Base-by-base conservation (phyloP, 2,113 vertebrate species). In the Ameiurus melas region DNA sequence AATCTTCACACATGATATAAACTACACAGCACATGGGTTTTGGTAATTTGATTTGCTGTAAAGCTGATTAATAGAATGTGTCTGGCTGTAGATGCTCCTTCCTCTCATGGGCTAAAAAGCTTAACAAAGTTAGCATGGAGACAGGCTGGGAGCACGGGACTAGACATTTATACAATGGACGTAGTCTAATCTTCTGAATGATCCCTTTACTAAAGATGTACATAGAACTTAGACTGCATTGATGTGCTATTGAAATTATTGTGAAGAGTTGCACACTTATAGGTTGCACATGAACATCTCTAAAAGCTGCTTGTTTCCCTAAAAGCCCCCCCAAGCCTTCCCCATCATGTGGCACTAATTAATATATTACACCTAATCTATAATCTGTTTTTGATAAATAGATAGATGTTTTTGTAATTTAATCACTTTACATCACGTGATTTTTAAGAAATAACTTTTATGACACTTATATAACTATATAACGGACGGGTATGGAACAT, bases 101-200 rank as follows among this genome's bases (percentile, higher is more conserved):
- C 70, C 68, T 84, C 43, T 88, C 43, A 60, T 83, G 80, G 33
- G 81, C 20, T 88, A 84, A 88, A 88, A 60, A 88, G 87, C 62
- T 82, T 83, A 71, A 83, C 25, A 60, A 57, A 53, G 53, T 82
- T 58, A 82, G 47, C 43, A 87, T 70, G 86, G 60, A 70, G 78
- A 33, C 66, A 81, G 51, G 1, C 77, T 82, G 78, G 27, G 55
- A 57, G 60, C 39, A 64, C 3, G 16, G 22, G 33, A 43, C 43
- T 51, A 68, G 22, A 64, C 30, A 64, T 39, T 64, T n/a, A 14
- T 66, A 66, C 60, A 84, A 51, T 4, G 22, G 2, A 36, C 39
- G 57, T 1, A 83, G 80, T 83, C 80, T 39, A 83, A 62, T 62
- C 57, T 30, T 60, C 3, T 13, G 16, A 51, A 51, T 17, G 62